Percentiles rank a stretch among this genome's conserved stretches.
Evolutionary conservation across 1,140 invertebrate species (phyloP).

Genomic region (Formica selysi): DNA sequence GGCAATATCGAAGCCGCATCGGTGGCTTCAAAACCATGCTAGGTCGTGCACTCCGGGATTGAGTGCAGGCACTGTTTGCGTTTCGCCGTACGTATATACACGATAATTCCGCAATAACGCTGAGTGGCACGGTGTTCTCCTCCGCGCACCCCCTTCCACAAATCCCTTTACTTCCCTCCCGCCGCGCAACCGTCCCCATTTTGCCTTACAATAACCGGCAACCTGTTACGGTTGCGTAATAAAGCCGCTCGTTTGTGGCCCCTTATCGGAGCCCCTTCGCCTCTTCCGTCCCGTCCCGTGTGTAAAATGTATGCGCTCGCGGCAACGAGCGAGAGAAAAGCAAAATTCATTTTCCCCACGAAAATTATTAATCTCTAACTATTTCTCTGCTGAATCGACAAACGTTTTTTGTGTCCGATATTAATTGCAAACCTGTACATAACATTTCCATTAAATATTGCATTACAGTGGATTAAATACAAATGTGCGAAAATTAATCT

Average conservation of each 20-base stretch:
- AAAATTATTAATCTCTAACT: slow-evolving; percentile 14
- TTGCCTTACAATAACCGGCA: slow-evolving; percentile 66
- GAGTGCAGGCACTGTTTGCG: slow-evolving; percentile 65
- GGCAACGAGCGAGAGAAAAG: background rate
- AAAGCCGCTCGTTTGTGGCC: slow-evolving; percentile 56
- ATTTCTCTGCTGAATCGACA: background rate
- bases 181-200: background rate
- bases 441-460: background rate
- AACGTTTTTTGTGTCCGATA: background rate
- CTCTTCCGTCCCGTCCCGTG: background rate
- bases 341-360: background rate
- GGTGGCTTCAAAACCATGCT: slow-evolving; percentile 58
- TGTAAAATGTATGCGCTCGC: background rate
- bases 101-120: slow-evolving; percentile 74
- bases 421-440: slow-evolving; percentile 1
- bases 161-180: too few relatives aligned
- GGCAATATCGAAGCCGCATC: slow-evolving; percentile 66
- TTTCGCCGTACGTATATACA: slow-evolving; percentile 58
- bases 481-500: slow-evolving; percentile 6
- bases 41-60: slow-evolving; percentile 52
- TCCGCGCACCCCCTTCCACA: background rate
- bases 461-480: background rate
- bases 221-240: slow-evolving; percentile 68
- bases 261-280: background rate
- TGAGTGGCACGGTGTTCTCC: slow-evolving; percentile 61